phyloP scores from a whole-genome alignment of 2,113 vertebrate species.

The Phyllopteryx taeniolatus region DNA sequence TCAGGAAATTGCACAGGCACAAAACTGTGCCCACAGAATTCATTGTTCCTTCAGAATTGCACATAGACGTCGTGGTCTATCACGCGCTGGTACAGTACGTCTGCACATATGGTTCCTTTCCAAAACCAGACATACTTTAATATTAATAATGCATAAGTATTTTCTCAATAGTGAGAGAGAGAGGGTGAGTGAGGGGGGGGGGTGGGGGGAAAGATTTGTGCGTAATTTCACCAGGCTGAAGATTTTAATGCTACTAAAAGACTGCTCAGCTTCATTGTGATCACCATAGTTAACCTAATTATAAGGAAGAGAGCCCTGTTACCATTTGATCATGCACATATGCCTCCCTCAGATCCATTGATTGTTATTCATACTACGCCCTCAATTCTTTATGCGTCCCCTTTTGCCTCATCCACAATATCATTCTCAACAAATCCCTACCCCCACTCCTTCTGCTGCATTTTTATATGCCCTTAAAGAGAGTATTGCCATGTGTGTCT shows the following conservation, averaged over 20 bases:
- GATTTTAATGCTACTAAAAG: constrained; percentile 24
- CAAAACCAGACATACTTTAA: constrained; percentile 27
- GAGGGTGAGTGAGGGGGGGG: constrained; percentile 16
- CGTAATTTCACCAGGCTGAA: constrained; percentile 13
- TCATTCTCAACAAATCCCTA: background rate
- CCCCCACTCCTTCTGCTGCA: constrained; percentile 1
- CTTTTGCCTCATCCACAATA: background rate
- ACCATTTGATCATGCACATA: constrained; percentile 1
- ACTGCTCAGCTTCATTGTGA: constrained; percentile 26
- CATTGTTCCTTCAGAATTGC: constrained; percentile 27
- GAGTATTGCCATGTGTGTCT: background rate
- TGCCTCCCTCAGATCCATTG: background rate
- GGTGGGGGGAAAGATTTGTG: too few relatives aligned
- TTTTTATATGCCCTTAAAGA: background rate
- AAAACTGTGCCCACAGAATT: constrained; percentile 57
- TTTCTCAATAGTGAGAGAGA: constrained; percentile 31
- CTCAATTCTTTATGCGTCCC: background rate
- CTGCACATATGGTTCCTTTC: constrained; percentile 19
- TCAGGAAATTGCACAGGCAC: constrained; percentile 52
- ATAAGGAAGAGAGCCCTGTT: constrained; percentile 17
- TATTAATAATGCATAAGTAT: constrained; percentile 61
- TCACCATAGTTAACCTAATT: constrained; percentile 42
- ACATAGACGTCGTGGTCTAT: constrained; percentile 14
- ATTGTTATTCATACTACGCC: background rate
- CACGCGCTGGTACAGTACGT: background rate